Percentiles rank a stretch among this genome's conserved stretches.
Conservation (phyloP, 2,888 invertebrate genomes). For the Monoplex corrugatus region DNA sequence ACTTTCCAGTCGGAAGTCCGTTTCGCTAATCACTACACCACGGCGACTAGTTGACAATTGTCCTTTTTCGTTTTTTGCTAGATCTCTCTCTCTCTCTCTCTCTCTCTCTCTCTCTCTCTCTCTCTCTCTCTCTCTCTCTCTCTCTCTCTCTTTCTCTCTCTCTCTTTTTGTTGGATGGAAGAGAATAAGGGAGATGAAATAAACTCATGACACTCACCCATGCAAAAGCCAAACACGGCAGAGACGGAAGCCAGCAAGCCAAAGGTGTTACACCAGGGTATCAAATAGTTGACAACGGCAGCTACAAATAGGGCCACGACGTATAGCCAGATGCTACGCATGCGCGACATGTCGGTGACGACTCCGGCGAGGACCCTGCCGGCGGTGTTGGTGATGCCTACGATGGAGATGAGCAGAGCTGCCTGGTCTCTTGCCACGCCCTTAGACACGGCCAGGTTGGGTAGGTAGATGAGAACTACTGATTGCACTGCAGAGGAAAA, state of each 20-base stretch:
- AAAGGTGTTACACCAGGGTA: slow-evolving; percentile 72
- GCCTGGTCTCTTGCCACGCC: slow-evolving; percentile 67
- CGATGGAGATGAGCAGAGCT: slow-evolving; percentile 76
- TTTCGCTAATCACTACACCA: too few species aligned
- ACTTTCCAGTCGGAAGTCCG: too few species aligned
- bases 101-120: too few species aligned
- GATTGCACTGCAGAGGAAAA: slow-evolving; percentile 68
- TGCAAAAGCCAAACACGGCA: slow-evolving; percentile 76
- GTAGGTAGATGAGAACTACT: slow-evolving; percentile 72
- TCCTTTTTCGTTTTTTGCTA: too few species aligned
- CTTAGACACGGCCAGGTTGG: slow-evolving; percentile 72
- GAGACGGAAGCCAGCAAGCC: slow-evolving; percentile 63
- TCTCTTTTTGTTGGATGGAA: too few species aligned
- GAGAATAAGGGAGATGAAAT: too few species aligned
- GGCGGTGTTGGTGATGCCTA: slow-evolving; percentile 75
- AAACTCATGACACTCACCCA: slow-evolving; percentile 70
- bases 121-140: too few species aligned
- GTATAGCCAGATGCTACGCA: slow-evolving; percentile 71
- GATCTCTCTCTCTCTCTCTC: too few species aligned
- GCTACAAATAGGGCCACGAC: slow-evolving; percentile 68
- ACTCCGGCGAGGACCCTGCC: slow-evolving; percentile 72
- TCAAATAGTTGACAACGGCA: slow-evolving; percentile 64
- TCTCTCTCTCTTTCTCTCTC: too few species aligned
- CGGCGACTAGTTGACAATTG: too few species aligned
- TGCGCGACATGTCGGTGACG: slow-evolving; percentile 67